Base-by-base conservation (phyloP, 2,113 vertebrate genomes). In the Lepisosteus osseus region DNA sequence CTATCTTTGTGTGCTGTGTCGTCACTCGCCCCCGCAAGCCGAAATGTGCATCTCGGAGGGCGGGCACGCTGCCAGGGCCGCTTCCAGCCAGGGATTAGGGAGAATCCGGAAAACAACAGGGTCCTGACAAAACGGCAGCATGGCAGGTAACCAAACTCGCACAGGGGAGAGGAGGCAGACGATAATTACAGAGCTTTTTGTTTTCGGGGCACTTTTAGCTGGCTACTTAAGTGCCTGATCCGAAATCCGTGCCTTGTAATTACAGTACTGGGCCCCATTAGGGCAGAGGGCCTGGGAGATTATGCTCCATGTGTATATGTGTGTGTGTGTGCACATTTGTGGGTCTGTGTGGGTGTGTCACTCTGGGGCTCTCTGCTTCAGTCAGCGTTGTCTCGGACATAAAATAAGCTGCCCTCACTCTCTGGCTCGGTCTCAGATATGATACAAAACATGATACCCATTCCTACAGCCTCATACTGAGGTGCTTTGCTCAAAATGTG, bases 171-270 rank as follows among this genome's bases (percentile, higher is more conserved):
- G 72, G 74, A 86, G 88, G 86, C 87, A 91, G 91, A 90, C 81
- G 77, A 91, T 93, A 92, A 93, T 93, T 91, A 91, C 88, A 92
- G 89, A 90, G 89, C 85, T 87, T 92, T 92, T 93, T 91, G 90
- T 92, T 91, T 93, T 91, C 85, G 79, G 83, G 86, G 74, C 87
- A 91, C 87, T 91, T 89, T 93, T 90, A 85, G 86, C 88, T 87
- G 86, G 88, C 89, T 90, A 90, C 88, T 90, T 92, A 93, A 91
- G 86, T 88, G 89, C 88, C 87, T 91, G 91, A 93, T 90, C 88
- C 87, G 82, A 92, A 91, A 93, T 91, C 85, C 88, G 87, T 89
- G 89, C 90, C 91, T 91, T 92, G 87, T 92, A 93, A 92, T 92
- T 93, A 93, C 85, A 92, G 90, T 90, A 90, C 88, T 89, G 90